These are phyloP conservation scores for Xyrauchen texanus DNA, from an alignment of 2,113 vertebrate species.

Conservation along the genomic window DNA sequence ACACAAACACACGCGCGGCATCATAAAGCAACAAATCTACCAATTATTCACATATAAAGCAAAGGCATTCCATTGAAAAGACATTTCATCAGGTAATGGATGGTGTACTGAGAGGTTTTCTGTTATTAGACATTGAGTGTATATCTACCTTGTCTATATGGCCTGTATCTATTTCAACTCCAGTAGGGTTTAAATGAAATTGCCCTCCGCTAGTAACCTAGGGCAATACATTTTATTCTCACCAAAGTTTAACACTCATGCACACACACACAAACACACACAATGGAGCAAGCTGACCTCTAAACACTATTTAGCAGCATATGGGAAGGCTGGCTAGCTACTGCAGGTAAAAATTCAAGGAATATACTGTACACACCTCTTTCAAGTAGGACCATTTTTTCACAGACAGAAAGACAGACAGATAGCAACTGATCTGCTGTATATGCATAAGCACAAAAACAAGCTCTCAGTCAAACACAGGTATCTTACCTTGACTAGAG, in stretches of 20 bases:
- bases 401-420: neutral
- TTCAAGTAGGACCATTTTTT: too few relatives aligned
- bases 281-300: too few relatives aligned
- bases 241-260: neutral
- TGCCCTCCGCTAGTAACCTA: neutral
- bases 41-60: conserved; percentile 27
- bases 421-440: too few relatives aligned
- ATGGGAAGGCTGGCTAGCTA: neutral
- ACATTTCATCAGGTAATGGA: conserved; percentile 15
- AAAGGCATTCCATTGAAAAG: neutral
- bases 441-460: neutral
- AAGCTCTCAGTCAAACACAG: neutral
- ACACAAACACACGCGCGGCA: neutral
- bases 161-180: neutral
- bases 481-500: conserved; percentile 9
- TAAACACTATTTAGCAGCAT: neutral
- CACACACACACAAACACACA: neutral
- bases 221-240: neutral
- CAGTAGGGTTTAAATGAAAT: neutral
- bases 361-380: neutral
- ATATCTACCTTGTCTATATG: neutral
- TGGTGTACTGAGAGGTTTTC: neutral
- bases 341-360: neutral
- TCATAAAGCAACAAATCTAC: conserved; percentile 2
- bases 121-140: neutral